Evolutionary conservation across 2,113 vertebrate species (phyloP).

Genomic region (Heterotis niloticus): DNA sequence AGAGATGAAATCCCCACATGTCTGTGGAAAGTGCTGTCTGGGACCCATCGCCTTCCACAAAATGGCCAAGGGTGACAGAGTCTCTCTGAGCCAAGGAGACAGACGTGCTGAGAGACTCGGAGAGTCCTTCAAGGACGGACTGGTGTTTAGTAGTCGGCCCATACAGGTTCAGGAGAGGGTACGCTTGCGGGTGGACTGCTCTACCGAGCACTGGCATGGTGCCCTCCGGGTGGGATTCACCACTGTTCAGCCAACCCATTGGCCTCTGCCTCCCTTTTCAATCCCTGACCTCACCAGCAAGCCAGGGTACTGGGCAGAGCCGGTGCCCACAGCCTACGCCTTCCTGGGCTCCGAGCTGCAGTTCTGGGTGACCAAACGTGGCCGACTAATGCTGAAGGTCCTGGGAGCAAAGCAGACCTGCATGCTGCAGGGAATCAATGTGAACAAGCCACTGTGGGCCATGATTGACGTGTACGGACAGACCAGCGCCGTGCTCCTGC

Average conservation of each 20-base stretch:
- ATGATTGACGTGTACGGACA: slow-evolving; percentile 79
- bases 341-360: slow-evolving; percentile 46
- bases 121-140: slow-evolving; percentile 61
- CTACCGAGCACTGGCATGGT: slow-evolving; percentile 51
- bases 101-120: slow-evolving; percentile 43
- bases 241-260: slow-evolving; percentile 51
- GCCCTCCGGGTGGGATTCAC: slow-evolving; percentile 77
- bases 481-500: slow-evolving; percentile 63
- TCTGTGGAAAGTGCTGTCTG: slow-evolving; percentile 33
- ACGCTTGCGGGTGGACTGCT: slow-evolving; percentile 52
- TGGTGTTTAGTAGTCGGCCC: slow-evolving; percentile 72
- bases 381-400: slow-evolving; percentile 41
- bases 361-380: slow-evolving; percentile 68
- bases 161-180: slow-evolving; percentile 60
- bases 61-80: slow-evolving; percentile 50
- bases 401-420: background rate
- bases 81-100: slow-evolving; percentile 50
- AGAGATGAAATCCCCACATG: background rate
- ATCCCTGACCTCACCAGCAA: slow-evolving; percentile 65
- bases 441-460: slow-evolving; percentile 66
- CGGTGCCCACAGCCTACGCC: slow-evolving; percentile 42
- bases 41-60: slow-evolving; percentile 66
- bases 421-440: slow-evolving; percentile 42
- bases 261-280: slow-evolving; percentile 53
- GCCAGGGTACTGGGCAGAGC: slow-evolving; percentile 59